Evolutionary conservation across 1,140 invertebrate genomes (phyloP), one percentile per base, ranked within the genome.

Genomic region (Rhopalosiphum maidis): DNA sequence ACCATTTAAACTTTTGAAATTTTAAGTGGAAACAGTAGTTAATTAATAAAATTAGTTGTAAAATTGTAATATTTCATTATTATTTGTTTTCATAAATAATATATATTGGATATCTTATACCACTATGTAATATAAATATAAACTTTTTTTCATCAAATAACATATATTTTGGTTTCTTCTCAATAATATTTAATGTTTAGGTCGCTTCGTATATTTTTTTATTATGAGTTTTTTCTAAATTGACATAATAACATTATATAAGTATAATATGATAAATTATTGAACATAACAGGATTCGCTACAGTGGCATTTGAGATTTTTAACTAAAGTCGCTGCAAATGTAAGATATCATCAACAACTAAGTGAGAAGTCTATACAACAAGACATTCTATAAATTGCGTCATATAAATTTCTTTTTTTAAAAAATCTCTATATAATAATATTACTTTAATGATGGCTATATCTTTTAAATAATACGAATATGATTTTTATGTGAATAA

Each of bases 401-500:
- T n/a, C 30, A 1, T n/a, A 68, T 68, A 68, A 68, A n/a, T 68
- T 15, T n/a, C 11, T 15, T 51, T 68, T 15, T n/a, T n/a, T 18
- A 68, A 30, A n/a, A 68, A 15, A 68, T n/a, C 11, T 68, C 30
- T 68, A 5, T n/a, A n/a, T n/a, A 68, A 68, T 68, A n/a, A 18
- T n/a, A 68, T 68, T 15, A 68, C 30, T 68, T 68, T 68, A 68
- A 68, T n/a, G 60, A 68, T 68, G 30, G n/a, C 15, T 51, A 51
- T 51, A 51, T 51, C 15, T 51, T 51, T 51, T 51, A 18, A 51
- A 51, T 51, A 18, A 2, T 51, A 68, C 4, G 60, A 68, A 68
- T 68, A 68, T n/a, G 60, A 68, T 68, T 68, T 68, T n/a, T 68
- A n/a, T 68, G 60, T 68, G 30, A 68, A 68, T 68, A 68, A n/a